Conservation (phyloP, 53 echinoderm and acorn worm species). For the Henricia sp. region DNA sequence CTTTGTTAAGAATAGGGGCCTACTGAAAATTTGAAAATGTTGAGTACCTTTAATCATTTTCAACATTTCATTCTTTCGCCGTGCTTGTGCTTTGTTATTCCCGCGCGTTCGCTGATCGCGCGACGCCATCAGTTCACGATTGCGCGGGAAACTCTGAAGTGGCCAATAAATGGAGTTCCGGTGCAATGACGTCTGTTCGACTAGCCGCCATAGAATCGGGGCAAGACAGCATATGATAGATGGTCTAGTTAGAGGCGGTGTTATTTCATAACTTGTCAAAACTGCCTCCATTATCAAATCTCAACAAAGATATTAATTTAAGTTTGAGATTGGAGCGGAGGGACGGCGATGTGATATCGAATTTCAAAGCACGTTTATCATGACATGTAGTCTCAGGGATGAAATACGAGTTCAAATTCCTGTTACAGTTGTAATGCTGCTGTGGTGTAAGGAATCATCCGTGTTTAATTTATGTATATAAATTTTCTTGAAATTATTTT, state of each 20-base stretch:
- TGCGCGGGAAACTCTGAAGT: constrained; percentile 26
- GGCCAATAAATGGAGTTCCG: background rate
- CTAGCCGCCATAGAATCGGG: background rate
- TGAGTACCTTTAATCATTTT: too few relatives aligned
- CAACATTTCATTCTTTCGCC: too few relatives aligned
- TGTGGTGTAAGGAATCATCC: too few relatives aligned
- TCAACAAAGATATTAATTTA: constrained; percentile 6
- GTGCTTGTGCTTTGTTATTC: too few relatives aligned
- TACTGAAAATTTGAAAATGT: too few relatives aligned
- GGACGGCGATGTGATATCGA: background rate
- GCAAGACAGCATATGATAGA: background rate
- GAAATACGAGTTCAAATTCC: too few relatives aligned
- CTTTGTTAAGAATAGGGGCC: too few relatives aligned
- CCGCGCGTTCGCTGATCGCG: constrained; percentile 1
- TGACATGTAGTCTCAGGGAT: too few relatives aligned
- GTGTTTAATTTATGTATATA: too few relatives aligned
- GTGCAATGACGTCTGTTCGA: constrained; percentile 2
- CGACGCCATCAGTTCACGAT: constrained; percentile 18
- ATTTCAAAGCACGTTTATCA: background rate
- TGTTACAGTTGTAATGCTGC: too few relatives aligned
- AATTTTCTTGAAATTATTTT: too few relatives aligned
- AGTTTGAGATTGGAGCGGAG: background rate
- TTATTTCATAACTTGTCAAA: background rate
- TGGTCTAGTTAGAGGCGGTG: background rate
- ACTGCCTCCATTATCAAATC: constrained; percentile 24